phyloP scores from a whole-genome alignment of 2,113 vertebrate species.

The Amphilophus citrinellus region DNA sequence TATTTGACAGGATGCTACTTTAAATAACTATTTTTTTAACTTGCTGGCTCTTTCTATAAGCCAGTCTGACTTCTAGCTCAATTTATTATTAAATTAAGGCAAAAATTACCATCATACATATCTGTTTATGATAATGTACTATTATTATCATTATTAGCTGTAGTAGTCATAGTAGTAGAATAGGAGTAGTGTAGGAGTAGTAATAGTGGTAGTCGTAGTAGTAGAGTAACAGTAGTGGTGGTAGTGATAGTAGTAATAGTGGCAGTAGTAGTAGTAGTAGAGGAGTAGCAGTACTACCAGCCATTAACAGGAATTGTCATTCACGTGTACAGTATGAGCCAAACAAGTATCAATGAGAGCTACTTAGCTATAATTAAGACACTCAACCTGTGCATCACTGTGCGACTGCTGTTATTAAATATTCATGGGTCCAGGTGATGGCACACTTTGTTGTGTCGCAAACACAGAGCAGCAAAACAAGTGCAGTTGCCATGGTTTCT shows the following conservation, averaged over 20 bases:
- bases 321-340: not conserved
- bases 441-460: constrained; percentile 28
- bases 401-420: constrained; percentile 46
- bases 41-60: not conserved
- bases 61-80: not conserved
- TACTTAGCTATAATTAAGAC: constrained; percentile 5
- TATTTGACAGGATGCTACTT: not conserved
- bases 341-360: constrained; percentile 8
- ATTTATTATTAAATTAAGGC: no score
- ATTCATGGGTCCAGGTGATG: constrained; percentile 44
- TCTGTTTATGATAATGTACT: no score
- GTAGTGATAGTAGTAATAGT: not conserved
- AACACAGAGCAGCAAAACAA: constrained; percentile 34
- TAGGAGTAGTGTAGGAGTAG: no score
- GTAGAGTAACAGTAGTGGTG: not conserved
- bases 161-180: not conserved
- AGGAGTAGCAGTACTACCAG: not conserved
- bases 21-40: constrained; percentile 7
- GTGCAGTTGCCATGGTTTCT: constrained; percentile 51
- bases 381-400: not conserved
- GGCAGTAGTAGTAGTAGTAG: not conserved
- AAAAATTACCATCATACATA: no score
- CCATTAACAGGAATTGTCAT: constrained; percentile 27
- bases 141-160: not conserved
- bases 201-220: no score